These are phyloP conservation scores for Drosophila nigritarsus DNA, from an alignment of 2,888 invertebrate species.

Conservation along the genomic window DNA sequence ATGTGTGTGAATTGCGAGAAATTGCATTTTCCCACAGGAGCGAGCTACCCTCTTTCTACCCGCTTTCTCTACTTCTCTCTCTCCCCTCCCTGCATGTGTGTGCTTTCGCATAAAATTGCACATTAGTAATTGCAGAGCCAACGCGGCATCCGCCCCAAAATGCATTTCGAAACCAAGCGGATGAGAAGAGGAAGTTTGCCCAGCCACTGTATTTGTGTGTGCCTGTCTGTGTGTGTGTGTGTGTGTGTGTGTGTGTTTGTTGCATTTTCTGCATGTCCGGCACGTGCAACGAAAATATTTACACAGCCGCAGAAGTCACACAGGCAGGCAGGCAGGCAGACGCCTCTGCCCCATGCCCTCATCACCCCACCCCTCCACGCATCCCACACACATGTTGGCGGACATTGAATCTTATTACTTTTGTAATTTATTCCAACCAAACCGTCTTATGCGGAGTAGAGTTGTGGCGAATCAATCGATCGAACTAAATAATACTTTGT, in stretches of 20 bases:
- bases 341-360: not conserved
- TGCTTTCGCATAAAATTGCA: conserved; percentile 53
- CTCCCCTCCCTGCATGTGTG: not conserved
- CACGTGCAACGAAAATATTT: conserved; percentile 69
- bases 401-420: conserved; percentile 18
- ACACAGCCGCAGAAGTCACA: conserved; percentile 43
- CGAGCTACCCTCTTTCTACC: not conserved
- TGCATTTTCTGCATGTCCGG: conserved; percentile 63
- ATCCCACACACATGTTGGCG: conserved; percentile 5
- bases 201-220: conserved; percentile 40
- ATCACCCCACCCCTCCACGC: not conserved
- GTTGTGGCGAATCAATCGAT: not conserved
- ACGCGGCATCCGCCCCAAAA: conserved; percentile 56
- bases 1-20: conserved; percentile 57
- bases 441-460: not conserved
- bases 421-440: not conserved
- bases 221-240: conserved; percentile 20
- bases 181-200: conserved; percentile 41
- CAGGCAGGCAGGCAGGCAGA: not conserved
- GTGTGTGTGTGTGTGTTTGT: conserved; percentile 2
- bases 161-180: conserved; percentile 10
- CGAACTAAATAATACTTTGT: not conserved
- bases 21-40: conserved; percentile 72
- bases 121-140: conserved; percentile 57
- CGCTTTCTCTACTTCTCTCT: not conserved